Base-by-base conservation (phyloP, 2,888 invertebrate species). In the Tachina lurida region DNA sequence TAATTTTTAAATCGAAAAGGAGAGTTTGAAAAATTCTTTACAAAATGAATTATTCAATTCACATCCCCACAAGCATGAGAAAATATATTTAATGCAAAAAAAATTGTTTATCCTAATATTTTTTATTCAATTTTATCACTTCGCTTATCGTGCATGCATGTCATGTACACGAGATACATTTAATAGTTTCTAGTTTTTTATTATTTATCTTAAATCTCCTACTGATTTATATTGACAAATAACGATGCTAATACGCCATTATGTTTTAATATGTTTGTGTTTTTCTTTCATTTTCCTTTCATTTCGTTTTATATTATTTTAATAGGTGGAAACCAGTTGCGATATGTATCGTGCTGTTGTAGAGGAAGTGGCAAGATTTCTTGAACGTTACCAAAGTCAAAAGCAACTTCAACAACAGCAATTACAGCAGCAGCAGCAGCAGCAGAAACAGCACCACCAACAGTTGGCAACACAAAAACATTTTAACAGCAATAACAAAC, bases 341-440 rank as follows among this genome's bases (percentile, higher is more conserved):
- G 94, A 95, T 90, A 95, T 95, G 95, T 95, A 95, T 92, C 94
- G 94, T 86, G 95, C 95, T 13, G 93, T 95, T 63, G 94, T 95
- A 94, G 95, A 95, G 89, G 95, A 95, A 91, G 95, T 95, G 63
- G 94, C 95, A 31, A 94, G 94, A 70, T 95, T 95, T 90, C 92
- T 95, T 88, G 95, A 95, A 89, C 94, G 95, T 87, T 94, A 90
- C 87, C 89, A 89, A 74, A 89, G 86, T 62, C 89, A 89, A 78
- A 88, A 86, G 31, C 91, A 90, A 65, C 67, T 86, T 4, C 87
- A 88, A 10, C 89, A 88, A 45, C 89, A 88, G 19, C 88, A 89
- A 43, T 75, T 73, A n/a, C 87, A 86, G 13, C 89, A 85, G 47
- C 87, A 87, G 31, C 84, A 75, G 2, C 90, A 89, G 43, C 85